Conservation (phyloP, 2,113 vertebrate species). For the Phrynosoma platyrhinos region DNA sequence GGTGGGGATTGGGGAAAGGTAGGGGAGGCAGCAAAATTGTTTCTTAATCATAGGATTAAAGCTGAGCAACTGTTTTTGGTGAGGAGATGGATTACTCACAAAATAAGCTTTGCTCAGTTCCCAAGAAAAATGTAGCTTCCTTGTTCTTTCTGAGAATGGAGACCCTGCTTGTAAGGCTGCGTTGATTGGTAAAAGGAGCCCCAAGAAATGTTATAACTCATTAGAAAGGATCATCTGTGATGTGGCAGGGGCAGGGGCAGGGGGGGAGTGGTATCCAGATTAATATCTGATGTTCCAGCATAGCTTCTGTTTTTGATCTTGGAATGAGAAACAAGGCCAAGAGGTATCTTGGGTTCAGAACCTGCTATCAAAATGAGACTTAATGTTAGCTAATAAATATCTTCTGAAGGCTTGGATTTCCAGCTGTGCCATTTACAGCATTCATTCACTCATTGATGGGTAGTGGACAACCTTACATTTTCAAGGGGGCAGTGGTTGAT, state of each 20-base stretch:
- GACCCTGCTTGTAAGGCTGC: neutral
- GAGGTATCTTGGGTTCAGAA: neutral
- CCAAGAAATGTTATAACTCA: neutral
- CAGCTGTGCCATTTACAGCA: neutral
- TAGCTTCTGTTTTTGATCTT: neutral
- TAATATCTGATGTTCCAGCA: neutral
- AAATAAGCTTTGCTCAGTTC: neutral
- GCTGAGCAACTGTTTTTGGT: neutral
- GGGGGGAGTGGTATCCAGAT: neutral
- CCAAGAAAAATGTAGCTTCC: neutral
- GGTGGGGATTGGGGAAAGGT: neutral
- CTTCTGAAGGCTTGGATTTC: neutral
- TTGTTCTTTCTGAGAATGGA: neutral
- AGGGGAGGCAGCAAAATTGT: neutral
- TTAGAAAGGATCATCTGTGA: neutral
- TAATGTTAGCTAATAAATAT: neutral
- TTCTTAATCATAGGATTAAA: slow-evolving; percentile 12
- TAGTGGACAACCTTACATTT: neutral
- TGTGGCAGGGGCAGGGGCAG: neutral
- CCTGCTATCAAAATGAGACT: neutral
- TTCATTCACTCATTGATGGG: neutral
- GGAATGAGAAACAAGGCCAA: neutral
- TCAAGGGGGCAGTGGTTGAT: neutral
- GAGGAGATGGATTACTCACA: neutral
- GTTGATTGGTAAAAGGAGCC: neutral